phyloP scores from a whole-genome alignment of 2,888 invertebrate species.

The Tachina fera region DNA sequence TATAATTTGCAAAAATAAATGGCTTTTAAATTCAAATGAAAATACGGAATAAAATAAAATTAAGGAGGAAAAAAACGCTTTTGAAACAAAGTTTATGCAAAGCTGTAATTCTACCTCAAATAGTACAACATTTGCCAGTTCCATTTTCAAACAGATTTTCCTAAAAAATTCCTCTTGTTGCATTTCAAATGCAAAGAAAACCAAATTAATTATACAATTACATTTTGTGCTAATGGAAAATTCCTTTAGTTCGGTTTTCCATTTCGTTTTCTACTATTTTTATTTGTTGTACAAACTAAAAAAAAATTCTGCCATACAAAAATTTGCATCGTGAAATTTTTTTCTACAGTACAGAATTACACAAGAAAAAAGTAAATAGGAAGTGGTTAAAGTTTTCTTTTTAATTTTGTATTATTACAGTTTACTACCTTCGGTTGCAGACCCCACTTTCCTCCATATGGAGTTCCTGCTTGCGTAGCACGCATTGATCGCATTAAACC shows the following conservation, averaged over 20 bases:
- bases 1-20: conserved; percentile 13
- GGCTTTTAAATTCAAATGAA: not conserved
- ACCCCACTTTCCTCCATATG: too few relatives aligned
- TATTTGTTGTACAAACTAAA: not conserved
- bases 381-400: too few relatives aligned
- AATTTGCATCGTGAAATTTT: too few relatives aligned
- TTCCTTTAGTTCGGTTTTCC: conserved; percentile 22
- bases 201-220: conserved; percentile 19
- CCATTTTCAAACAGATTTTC: not conserved
- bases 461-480: too few relatives aligned
- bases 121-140: not conserved
- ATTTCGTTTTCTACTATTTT: not conserved
- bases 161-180: not conserved
- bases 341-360: too few relatives aligned
- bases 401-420: too few relatives aligned
- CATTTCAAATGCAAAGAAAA: conserved; percentile 3
- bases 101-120: not conserved
- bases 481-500: too few relatives aligned
- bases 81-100: not conserved
- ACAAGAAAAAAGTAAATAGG: too few relatives aligned
- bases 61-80: not conserved
- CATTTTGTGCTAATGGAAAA: conserved; percentile 39
- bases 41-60: not conserved
- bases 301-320: too few relatives aligned
- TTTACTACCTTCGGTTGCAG: too few relatives aligned